Conservation (phyloP, 2,113 vertebrate species). For the Podarcis muralis region DNA sequence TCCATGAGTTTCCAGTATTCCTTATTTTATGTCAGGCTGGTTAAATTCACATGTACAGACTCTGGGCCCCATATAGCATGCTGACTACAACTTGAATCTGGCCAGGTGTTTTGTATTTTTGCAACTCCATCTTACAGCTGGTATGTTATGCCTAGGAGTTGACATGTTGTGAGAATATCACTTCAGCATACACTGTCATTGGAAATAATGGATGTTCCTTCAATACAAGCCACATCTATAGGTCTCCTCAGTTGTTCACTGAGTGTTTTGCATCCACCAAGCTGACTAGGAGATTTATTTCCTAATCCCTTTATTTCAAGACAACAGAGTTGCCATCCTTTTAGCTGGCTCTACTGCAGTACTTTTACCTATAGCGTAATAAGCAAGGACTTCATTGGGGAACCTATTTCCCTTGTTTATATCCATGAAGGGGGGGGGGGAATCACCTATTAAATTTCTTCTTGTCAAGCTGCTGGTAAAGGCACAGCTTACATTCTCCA, state of each 20-base stretch:
- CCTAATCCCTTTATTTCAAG: too few species aligned
- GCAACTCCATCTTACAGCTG: not conserved
- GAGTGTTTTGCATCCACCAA: not conserved
- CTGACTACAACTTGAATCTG: not conserved
- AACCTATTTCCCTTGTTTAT: too few species aligned
- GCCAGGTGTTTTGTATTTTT: not conserved
- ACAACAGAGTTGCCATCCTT: too few species aligned
- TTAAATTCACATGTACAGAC: not conserved
- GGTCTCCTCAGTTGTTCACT: not conserved
- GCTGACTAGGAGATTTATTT: too few species aligned
- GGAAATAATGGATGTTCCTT: not conserved
- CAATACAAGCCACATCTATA: not conserved
- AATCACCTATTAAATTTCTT: too few species aligned
- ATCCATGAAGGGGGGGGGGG: too few species aligned
- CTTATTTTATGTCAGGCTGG: not conserved
- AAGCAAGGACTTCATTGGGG: too few species aligned
- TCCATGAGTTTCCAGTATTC: not conserved
- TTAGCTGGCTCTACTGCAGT: too few species aligned
- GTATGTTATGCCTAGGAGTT: not conserved
- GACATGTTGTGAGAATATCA: not conserved
- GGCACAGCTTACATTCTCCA: too few species aligned
- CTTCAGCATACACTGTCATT: not conserved
- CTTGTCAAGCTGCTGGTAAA: too few species aligned
- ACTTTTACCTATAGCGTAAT: too few species aligned
- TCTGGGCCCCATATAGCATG: not conserved